Conservation (phyloP, 1,140 invertebrate genomes). For the Branchinecta lynchi region DNA sequence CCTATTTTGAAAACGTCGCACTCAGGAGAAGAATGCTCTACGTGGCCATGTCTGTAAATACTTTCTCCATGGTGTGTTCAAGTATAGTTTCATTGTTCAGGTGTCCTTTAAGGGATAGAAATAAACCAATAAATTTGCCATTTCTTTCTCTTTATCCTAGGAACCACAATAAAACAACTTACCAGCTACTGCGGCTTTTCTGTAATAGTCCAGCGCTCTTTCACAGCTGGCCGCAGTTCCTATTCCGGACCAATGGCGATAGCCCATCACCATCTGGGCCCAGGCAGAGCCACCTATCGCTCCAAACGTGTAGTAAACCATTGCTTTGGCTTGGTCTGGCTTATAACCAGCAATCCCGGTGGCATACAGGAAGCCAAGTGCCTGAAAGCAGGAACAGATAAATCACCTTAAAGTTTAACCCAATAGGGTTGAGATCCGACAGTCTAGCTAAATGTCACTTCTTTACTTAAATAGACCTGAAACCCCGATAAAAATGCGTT, state of each 20-base stretch:
- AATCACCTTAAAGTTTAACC: too few relatives aligned
- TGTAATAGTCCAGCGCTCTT: constrained; percentile 70
- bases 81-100: too few relatives aligned
- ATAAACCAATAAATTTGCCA: constrained; percentile 12
- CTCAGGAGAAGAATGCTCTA: too few relatives aligned
- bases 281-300: constrained; percentile 73
- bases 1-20: too few relatives aligned
- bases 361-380: constrained; percentile 72
- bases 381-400: constrained; percentile 40
- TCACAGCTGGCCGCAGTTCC: constrained; percentile 75
- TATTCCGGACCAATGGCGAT: constrained; percentile 75
- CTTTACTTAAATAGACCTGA: too few relatives aligned
- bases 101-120: constrained; percentile 16
- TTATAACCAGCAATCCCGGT: constrained; percentile 61
- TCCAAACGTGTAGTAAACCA: constrained; percentile 80
- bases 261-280: constrained; percentile 88
- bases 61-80: too few relatives aligned
- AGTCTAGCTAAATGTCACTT: too few relatives aligned
- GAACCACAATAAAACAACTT: constrained; percentile 20
- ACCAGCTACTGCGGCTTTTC: constrained; percentile 72
- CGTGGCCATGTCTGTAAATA: too few relatives aligned
- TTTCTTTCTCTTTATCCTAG: not conserved
- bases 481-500: too few relatives aligned
- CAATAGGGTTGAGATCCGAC: too few relatives aligned
- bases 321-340: constrained; percentile 68